A percentile compares a stretch with the other conserved stretches of the same genome.
These are phyloP conservation scores for Drosophila mauritiana DNA, from an alignment of 1,140 invertebrate genomes.

Conservation along the genomic window DNA sequence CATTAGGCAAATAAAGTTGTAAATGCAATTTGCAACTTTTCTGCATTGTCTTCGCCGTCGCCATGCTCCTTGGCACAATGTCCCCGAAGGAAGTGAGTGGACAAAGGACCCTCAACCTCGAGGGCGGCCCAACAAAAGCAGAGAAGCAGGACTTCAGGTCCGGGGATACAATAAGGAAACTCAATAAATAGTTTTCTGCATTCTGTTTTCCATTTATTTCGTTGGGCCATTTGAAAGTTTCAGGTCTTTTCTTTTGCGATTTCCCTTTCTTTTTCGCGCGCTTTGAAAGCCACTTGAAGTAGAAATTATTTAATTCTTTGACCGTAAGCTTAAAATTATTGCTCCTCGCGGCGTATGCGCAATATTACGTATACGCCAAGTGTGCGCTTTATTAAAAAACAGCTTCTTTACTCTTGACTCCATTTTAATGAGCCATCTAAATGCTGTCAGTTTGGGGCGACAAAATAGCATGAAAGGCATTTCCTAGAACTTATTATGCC, in stretches of 20 bases:
- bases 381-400: background rate
- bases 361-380: constrained; percentile 23
- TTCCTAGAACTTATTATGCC: constrained; percentile 35
- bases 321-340: constrained; percentile 7
- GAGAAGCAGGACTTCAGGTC: constrained; percentile 43
- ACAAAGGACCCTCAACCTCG: constrained; percentile 46
- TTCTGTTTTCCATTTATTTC: constrained; percentile 65
- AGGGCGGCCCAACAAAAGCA: constrained; percentile 32
- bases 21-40: constrained; percentile 79
- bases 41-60: constrained; percentile 59
- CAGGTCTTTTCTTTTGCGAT: constrained; percentile 12
- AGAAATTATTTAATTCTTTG: constrained; percentile 33
- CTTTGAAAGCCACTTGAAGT: background rate
- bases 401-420: background rate
- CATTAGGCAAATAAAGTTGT: constrained; percentile 79
- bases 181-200: constrained; percentile 71
- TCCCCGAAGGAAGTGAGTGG: constrained; percentile 44
- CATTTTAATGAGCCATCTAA: constrained; percentile 38
- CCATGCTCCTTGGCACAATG: constrained; percentile 55
- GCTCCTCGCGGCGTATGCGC: constrained; percentile 24
- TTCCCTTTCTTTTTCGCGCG: constrained; percentile 12
- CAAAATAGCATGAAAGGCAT: constrained; percentile 43
- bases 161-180: constrained; percentile 61
- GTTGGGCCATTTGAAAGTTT: constrained; percentile 50
- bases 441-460: constrained; percentile 33